Conservation (phyloP, 2,888 invertebrate species). For the Doris montereyensis region DNA sequence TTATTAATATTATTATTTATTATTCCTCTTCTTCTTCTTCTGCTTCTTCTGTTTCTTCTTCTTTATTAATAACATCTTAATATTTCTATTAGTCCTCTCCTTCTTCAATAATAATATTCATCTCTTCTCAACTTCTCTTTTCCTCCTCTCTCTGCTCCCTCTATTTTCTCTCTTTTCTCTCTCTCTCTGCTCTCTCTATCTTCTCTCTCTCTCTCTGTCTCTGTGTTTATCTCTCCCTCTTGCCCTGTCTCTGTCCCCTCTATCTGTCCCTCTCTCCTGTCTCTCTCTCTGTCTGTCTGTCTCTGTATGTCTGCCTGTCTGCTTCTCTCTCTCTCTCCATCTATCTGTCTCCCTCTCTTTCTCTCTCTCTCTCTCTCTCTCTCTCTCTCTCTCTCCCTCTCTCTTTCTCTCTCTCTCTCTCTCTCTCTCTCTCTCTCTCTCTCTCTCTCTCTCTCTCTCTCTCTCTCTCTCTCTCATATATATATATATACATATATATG, state of each 20-base stretch:
- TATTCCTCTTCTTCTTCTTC: too few species aligned
- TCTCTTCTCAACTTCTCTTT: background rate
- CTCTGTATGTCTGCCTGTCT: too few species aligned
- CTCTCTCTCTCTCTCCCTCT: slow-evolving; percentile 7
- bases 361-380: background rate
- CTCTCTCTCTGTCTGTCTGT: too few species aligned
- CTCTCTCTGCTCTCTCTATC: background rate
- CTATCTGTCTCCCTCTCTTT: too few species aligned
- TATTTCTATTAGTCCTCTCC: background rate
- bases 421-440: slow-evolving; percentile 23
- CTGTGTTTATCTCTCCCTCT: background rate
- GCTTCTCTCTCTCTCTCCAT: too few species aligned
- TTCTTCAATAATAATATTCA: background rate
- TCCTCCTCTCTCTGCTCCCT: background rate
- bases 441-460: slow-evolving; percentile 31
- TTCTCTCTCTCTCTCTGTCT: background rate
- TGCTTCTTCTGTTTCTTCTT: too few species aligned
- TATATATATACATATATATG: too few species aligned
- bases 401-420: slow-evolving; percentile 24
- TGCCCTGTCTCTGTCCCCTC: too few species aligned
- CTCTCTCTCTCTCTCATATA: slow-evolving; percentile 25
- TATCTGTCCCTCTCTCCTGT: too few species aligned
- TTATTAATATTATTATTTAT: too few species aligned
- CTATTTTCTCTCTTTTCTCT: background rate
- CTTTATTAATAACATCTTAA: too few species aligned